phyloP scores from a whole-genome alignment of 1,140 invertebrate genomes.

The Pseudobourletiella spinata region DNA sequence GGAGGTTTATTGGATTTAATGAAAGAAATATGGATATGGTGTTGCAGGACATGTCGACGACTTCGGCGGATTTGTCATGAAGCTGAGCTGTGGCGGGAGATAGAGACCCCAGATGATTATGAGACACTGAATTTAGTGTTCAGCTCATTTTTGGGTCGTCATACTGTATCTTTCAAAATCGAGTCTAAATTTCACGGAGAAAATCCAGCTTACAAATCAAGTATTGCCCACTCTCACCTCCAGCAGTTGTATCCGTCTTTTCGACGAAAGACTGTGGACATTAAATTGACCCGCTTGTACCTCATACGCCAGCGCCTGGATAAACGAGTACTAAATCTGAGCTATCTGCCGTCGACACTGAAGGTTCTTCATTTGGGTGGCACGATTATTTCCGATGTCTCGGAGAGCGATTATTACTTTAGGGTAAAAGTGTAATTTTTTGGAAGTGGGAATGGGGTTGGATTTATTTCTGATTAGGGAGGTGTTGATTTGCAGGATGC shows the following conservation, averaged over 20 bases:
- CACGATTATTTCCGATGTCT: conserved; percentile 15
- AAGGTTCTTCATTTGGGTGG: conserved; percentile 22
- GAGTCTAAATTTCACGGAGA: conserved; percentile 7
- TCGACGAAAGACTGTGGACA: neutral
- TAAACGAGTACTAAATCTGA: conserved; percentile 13
- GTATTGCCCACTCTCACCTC: conserved; percentile 19
- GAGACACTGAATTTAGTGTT: conserved; percentile 25
- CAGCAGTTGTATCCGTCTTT: neutral
- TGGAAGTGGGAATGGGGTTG: neutral
- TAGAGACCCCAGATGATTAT: conserved; percentile 29
- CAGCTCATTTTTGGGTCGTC: conserved; percentile 5
- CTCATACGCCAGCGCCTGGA: conserved; percentile 28
- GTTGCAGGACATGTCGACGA: conserved; percentile 18
- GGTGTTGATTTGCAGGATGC: conserved; percentile 22
- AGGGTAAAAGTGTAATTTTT: conserved; percentile 7
- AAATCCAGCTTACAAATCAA: conserved; percentile 26
- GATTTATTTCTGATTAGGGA: too few relatives aligned
- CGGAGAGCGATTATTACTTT: conserved; percentile 19
- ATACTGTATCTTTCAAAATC: conserved; percentile 13
- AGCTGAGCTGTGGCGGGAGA: conserved; percentile 18
- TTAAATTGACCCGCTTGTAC: conserved; percentile 20
- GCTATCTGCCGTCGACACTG: conserved; percentile 22
- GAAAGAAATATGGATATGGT: too few relatives aligned
- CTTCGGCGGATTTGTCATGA: conserved; percentile 24
- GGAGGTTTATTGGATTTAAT: too few relatives aligned